Evolutionary conservation across 2,888 invertebrate species (phyloP), one percentile per base, ranked within the genome.

Genomic region (Meiosimyza decipiens): DNA sequence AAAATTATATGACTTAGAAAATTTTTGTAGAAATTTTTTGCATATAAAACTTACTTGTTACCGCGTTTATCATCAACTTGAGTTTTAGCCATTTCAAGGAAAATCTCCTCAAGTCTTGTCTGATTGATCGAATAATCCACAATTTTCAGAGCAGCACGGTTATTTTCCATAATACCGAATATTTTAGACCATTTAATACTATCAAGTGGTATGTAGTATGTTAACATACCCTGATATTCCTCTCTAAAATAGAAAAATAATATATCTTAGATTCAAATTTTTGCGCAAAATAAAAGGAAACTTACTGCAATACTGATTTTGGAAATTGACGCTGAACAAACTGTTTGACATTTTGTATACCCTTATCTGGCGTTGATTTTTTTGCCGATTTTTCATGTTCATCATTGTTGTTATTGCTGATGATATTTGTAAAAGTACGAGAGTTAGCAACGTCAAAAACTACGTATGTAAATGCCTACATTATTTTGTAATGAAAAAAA

Each of bases 101-200:
- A 92, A 76, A 95, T 92, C 87, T 95, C 94, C 85, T 95, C 95
- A 51, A 95, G 87, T 0, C 93, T 92, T 0, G 94, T 94, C 86
- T 95, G 94, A 71, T 92, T 91, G 66, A 95, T 91, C 57, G 91
- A 92, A 85, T 95, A 95, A 84, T 95, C 94, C 81, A 93, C 93
- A 13, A 94, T 89, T 68, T 90, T 88, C 0, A 91, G 86, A 12
- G 86, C 82, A 2, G 82, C 80, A 72, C 91, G 91, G 65, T 90
- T 90, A 1, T 85, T 83, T 83, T 94, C 93, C 89, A 94, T 91
- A 7, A 90, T 87, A 3, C 91, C 90, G 84, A 94, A 94, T 83
- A 94, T 90, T 66, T 88, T 84, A 0, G 93, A 91, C 92, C 93
- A 93, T 59, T 89, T 89, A 74, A 91, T 87, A 57, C 86, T 88